A percentile compares a stretch with the other conserved stretches of the same genome.
Conservation (phyloP, 2,888 invertebrate species). For the Agrotis segetum region DNA sequence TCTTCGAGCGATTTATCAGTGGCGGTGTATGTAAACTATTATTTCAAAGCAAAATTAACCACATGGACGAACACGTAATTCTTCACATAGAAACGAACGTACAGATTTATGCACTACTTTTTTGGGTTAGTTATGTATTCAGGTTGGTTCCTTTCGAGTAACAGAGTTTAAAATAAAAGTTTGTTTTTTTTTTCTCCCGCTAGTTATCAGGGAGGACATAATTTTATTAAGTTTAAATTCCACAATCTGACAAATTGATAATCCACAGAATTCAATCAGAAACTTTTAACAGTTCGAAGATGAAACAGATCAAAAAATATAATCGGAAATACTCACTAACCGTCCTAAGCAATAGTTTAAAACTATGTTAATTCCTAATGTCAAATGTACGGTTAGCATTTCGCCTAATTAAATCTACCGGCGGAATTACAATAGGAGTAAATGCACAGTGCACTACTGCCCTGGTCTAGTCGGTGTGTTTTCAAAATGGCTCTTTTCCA, state of each 20-base stretch:
- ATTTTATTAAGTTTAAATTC: conserved; percentile 88
- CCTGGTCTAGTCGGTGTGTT: conserved; percentile 94
- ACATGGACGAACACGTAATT: neutral
- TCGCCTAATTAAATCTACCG: conserved; percentile 80
- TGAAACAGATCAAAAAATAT: conserved; percentile 86
- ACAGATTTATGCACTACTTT: neutral
- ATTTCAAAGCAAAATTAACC: conserved; percentile 14
- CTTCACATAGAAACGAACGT: conserved; percentile 5
- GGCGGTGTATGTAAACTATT: conserved; percentile 23
- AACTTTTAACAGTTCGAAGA: conserved; percentile 83
- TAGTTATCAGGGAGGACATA: conserved; percentile 80
- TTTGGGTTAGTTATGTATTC: neutral
- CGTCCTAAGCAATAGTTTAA: conserved; percentile 81
- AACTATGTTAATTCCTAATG: conserved; percentile 80
- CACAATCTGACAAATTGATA: conserved; percentile 87
- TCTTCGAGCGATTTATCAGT: conserved; percentile 15
- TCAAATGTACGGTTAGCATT: conserved; percentile 81
- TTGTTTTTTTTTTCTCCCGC: conserved; percentile 74
- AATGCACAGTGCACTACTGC: conserved; percentile 88
- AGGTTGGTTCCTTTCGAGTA: neutral
- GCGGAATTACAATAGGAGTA: conserved; percentile 81
- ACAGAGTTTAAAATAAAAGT: conserved; percentile 67
- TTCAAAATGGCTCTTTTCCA: conserved; percentile 97
- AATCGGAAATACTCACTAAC: conserved; percentile 85
- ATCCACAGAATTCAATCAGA: conserved; percentile 86